Conservation (phyloP, 1,140 invertebrate species). For the Cotesia glomerata region DNA sequence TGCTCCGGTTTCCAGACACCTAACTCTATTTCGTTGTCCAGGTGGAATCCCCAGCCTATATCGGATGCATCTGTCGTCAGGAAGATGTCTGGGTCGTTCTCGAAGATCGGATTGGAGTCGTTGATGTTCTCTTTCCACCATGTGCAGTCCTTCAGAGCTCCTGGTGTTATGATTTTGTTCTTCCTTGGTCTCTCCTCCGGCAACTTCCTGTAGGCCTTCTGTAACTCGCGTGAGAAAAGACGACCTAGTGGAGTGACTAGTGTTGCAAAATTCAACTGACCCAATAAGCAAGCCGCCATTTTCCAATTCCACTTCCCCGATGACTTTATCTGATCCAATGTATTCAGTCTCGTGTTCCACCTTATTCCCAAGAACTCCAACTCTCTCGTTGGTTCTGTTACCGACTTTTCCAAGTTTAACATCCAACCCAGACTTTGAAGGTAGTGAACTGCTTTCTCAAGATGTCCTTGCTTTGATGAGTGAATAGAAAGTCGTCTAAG, state of each 20-base stretch:
- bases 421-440: slow-evolving; percentile 24
- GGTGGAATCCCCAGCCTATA: no score
- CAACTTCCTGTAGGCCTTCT: not conserved
- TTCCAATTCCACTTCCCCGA: not conserved
- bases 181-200: not conserved
- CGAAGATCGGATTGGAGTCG: not conserved
- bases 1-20: slow-evolving; percentile 18
- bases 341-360: slow-evolving; percentile 23
- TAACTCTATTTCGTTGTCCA: no score
- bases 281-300: not conserved
- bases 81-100: no score
- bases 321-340: not conserved
- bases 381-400: not conserved
- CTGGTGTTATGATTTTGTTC: not conserved
- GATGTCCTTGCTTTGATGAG: not conserved
- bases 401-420: slow-evolving; percentile 21
- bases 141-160: not conserved
- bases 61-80: no score
- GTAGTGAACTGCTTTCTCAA: slow-evolving; percentile 8
- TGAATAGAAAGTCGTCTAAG: slow-evolving; percentile 29
- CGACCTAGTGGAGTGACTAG: not conserved
- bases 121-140: slow-evolving; percentile 28
- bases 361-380: slow-evolving; percentile 29
- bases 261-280: not conserved
- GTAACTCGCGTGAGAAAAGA: not conserved